Conservation (phyloP, 2,888 invertebrate genomes). For the Troides oblongomaculatus region DNA sequence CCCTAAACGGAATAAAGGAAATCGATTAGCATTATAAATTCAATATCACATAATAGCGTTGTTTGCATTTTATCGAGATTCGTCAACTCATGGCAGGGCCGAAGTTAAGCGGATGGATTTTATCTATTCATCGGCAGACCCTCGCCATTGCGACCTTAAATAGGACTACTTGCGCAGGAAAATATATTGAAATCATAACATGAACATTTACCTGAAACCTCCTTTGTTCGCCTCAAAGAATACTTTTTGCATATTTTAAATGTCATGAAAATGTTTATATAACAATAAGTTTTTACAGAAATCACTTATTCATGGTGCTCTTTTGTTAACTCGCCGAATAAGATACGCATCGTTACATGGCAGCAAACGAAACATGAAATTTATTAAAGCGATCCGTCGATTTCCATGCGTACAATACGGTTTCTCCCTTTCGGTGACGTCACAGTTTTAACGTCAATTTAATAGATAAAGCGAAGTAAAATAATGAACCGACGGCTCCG, state of each 20-base stretch:
- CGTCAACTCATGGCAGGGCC: slow-evolving; percentile 68
- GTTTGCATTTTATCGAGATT: slow-evolving; percentile 54
- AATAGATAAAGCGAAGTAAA: slow-evolving; percentile 70
- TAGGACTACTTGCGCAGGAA: slow-evolving; percentile 72
- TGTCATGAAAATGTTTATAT: slow-evolving; percentile 59
- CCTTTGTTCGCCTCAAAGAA: slow-evolving; percentile 64
- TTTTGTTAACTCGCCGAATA: slow-evolving; percentile 52
- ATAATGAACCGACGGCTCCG: slow-evolving; percentile 70
- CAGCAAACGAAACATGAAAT: slow-evolving; percentile 29
- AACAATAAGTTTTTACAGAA: slow-evolving; percentile 66
- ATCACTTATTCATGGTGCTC: slow-evolving; percentile 68
- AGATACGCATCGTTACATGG: slow-evolving; percentile 42
- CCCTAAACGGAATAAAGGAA: slow-evolving; percentile 17
- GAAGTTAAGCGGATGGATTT: slow-evolving; percentile 68
- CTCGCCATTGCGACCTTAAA: slow-evolving; percentile 60
- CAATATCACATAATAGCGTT: slow-evolving; percentile 39
- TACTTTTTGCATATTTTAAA: slow-evolving; percentile 58
- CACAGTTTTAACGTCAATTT: slow-evolving; percentile 52
- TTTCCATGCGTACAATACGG: slow-evolving; percentile 36
- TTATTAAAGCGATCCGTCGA: slow-evolving; percentile 30
- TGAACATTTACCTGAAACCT: slow-evolving; percentile 61
- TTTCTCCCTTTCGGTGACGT: slow-evolving; percentile 32
- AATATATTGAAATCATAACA: slow-evolving; percentile 78
- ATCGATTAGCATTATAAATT: slow-evolving; percentile 33
- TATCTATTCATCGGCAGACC: slow-evolving; percentile 72